These are phyloP conservation scores for Limnothrissa miodon DNA, from an alignment of 2,113 vertebrate species.

Conservation along the genomic window DNA sequence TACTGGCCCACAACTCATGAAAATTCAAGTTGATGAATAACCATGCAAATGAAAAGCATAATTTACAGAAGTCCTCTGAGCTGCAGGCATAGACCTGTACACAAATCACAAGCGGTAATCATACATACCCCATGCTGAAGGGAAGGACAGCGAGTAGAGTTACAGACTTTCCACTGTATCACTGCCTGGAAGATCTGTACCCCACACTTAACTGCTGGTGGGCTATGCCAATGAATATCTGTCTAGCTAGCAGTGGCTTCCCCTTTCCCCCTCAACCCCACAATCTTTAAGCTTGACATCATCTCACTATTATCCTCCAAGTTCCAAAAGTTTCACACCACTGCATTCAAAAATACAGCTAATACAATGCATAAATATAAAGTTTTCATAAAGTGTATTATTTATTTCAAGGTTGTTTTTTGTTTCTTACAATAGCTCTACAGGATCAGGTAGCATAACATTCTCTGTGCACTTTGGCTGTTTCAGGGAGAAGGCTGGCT, in stretches of 20 bases:
- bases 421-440: no score
- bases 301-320: constrained; percentile 10
- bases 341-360: not conserved
- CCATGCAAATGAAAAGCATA: not conserved
- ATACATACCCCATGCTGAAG: constrained; percentile 35
- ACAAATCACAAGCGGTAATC: constrained; percentile 30
- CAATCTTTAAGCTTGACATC: constrained; percentile 39
- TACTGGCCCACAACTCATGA: not conserved
- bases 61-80: not conserved
- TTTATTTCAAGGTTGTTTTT: not conserved
- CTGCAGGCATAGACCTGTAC: constrained; percentile 10
- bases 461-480: constrained; percentile 30
- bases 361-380: not conserved
- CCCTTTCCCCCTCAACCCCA: constrained; percentile 19
- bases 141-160: constrained; percentile 37
- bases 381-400: not conserved
- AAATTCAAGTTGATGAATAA: not conserved
- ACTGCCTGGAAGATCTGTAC: constrained; percentile 41
- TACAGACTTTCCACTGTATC: constrained; percentile 46
- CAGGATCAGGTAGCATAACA: constrained; percentile 25
- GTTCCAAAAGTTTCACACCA: not conserved
- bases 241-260: not conserved
- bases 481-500: constrained; percentile 85
- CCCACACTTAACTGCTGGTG: constrained; percentile 30
- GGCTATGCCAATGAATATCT: constrained; percentile 36